Conservation (phyloP, 2,113 vertebrate species). For the Chaetodon auriga region DNA sequence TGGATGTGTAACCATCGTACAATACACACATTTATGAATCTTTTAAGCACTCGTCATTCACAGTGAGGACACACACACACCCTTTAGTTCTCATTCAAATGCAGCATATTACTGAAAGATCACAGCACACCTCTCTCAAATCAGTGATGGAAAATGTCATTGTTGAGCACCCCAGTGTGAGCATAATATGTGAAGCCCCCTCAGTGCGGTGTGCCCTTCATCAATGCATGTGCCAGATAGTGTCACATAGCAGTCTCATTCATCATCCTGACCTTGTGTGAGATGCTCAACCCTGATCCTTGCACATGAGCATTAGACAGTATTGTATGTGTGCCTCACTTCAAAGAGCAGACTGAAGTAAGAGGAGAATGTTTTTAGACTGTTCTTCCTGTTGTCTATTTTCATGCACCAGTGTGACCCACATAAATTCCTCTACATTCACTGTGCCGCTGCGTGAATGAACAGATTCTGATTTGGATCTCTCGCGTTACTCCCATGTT, state of each 20-base stretch:
- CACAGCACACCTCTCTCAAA: slow-evolving; percentile 15
- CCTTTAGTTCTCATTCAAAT: slow-evolving; percentile 30
- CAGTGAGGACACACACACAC: not conserved
- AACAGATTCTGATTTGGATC: slow-evolving; percentile 39
- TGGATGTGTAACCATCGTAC: not conserved
- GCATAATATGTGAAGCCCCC: slow-evolving; percentile 16
- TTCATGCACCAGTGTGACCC: not conserved
- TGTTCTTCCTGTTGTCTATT: not conserved
- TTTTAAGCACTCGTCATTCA: slow-evolving; percentile 6
- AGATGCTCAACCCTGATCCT: slow-evolving; percentile 46
- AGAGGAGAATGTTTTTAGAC: not conserved
- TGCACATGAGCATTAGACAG: not conserved
- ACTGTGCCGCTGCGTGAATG: slow-evolving; percentile 6
- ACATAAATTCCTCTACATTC: slow-evolving; percentile 20
- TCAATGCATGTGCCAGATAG: slow-evolving; percentile 11
- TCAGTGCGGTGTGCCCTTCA: slow-evolving; percentile 29
- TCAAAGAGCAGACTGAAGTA: slow-evolving; percentile 15
- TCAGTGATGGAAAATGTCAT: slow-evolving; percentile 40
- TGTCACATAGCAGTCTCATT: slow-evolving; percentile 57
- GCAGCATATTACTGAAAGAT: slow-evolving; percentile 24
- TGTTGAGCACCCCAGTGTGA: slow-evolving; percentile 21
- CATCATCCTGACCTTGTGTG: slow-evolving; percentile 55
- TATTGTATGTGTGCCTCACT: slow-evolving; percentile 15
- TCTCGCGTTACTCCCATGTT: slow-evolving; percentile 52
- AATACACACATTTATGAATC: slow-evolving; percentile 14